Evolutionary conservation across 2,888 invertebrate genomes (phyloP).

Genomic region (Drosophila siamana): DNA sequence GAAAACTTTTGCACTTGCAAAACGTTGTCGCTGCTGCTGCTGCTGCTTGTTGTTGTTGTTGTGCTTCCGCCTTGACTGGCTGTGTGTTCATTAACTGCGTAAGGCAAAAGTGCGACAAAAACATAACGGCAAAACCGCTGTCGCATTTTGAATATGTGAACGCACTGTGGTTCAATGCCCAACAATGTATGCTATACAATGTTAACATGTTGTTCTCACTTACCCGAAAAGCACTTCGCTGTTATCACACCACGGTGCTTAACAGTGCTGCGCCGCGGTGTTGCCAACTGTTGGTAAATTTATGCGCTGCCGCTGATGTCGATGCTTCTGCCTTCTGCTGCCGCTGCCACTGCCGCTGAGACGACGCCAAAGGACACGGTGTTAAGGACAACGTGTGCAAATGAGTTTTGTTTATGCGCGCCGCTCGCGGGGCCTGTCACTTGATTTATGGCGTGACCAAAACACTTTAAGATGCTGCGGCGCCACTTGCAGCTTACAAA

Average conservation of each 20-base stretch:
- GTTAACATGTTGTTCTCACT: constrained; percentile 21
- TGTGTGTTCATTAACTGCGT: constrained; percentile 21
- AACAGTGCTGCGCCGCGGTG: constrained; percentile 7
- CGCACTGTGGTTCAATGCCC: constrained; percentile 34
- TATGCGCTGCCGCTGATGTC: constrained; percentile 51
- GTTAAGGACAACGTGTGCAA: constrained; percentile 63
- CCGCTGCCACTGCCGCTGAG: constrained; percentile 6
- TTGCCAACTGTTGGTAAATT: constrained; percentile 66
- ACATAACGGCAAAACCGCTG: constrained; percentile 27
- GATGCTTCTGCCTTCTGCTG: neutral
- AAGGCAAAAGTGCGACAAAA: constrained; percentile 13
- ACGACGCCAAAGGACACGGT: constrained; percentile 50
- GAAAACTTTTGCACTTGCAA: constrained; percentile 21
- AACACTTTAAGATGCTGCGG: constrained; percentile 70
- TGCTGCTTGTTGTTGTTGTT: neutral
- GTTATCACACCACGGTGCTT: constrained; percentile 2
- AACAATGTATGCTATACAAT: constrained; percentile 6
- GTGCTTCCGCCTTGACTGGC: neutral
- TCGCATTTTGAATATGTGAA: constrained; percentile 24
- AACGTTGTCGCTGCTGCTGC: constrained; percentile 4
- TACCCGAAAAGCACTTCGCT: constrained; percentile 15
- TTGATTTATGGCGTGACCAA: constrained; percentile 67
- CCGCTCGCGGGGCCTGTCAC: constrained; percentile 57
- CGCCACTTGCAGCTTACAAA: constrained; percentile 57
- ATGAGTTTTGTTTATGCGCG: constrained; percentile 67